phyloP scores from a whole-genome alignment of 2,888 invertebrate genomes.

The Baccha elongata region DNA sequence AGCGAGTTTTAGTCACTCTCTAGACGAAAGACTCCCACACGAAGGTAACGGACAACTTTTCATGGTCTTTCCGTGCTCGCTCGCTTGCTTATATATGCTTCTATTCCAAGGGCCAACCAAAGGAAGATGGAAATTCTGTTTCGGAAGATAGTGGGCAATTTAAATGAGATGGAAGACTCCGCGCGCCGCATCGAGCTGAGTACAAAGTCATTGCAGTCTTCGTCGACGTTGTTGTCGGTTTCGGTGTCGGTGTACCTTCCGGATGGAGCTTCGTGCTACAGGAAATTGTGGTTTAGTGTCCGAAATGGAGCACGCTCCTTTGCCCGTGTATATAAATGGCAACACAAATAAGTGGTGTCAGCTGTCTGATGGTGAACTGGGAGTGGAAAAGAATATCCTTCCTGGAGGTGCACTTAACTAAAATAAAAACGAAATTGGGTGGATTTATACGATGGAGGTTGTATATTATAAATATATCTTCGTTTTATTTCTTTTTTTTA shows the following conservation, averaged over 20 bases:
- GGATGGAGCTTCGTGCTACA: conserved; percentile 71
- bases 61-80: conserved; percentile 49
- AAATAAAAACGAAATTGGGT: conserved; percentile 37
- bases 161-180: conserved; percentile 63
- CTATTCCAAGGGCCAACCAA: neutral
- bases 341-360: conserved; percentile 62
- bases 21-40: neutral
- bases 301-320: conserved; percentile 67
- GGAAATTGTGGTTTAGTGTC: conserved; percentile 73
- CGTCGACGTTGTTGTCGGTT: neutral
- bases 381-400: conserved; percentile 34
- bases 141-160: conserved; percentile 71
- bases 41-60: conserved; percentile 60
- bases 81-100: neutral
- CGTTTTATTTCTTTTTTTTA: neutral
- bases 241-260: conserved; percentile 52
- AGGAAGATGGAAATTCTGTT: conserved; percentile 65
- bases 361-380: conserved; percentile 48
- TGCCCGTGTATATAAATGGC: neutral
- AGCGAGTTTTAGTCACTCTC: conserved; percentile 9
- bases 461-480: too few species aligned
- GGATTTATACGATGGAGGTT: neutral
- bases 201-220: neutral
- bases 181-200: neutral
- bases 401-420: conserved; percentile 63